These are phyloP conservation scores for Manis crassicaudata DNA, from an alignment of 2,797 vertebrate species.

Conservation along the genomic window DNA sequence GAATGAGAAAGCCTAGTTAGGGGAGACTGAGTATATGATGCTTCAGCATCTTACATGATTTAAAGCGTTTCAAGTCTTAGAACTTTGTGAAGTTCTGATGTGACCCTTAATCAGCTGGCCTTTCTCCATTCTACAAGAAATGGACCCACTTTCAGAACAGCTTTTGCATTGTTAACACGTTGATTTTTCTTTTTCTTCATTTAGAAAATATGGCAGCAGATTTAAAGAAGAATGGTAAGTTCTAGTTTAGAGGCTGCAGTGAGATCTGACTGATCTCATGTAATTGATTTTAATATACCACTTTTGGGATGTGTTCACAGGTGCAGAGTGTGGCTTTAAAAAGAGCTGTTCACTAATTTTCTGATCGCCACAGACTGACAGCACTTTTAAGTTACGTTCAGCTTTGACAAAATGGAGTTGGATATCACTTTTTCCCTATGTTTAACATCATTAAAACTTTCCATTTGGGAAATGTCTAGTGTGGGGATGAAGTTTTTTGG, in stretches of 20 bases:
- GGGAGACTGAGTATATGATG: neutral
- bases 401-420: constrained; percentile 12
- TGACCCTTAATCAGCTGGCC: neutral
- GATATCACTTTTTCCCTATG: neutral
- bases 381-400: neutral
- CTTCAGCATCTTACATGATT: neutral
- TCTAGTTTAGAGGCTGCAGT: neutral
- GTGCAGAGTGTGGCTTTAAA: neutral
- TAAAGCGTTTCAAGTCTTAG: constrained; percentile 31
- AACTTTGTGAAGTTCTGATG: constrained; percentile 13
- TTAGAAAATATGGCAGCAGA: neutral
- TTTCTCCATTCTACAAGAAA: neutral
- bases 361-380: neutral
- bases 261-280: neutral
- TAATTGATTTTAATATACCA: constrained; percentile 4
- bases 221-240: neutral
- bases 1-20: neutral
- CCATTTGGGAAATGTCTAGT: neutral
- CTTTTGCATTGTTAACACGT: neutral
- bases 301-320: neutral
- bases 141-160: constrained; percentile 9
- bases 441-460: neutral
- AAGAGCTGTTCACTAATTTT: neutral
- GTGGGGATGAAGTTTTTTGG: neutral
- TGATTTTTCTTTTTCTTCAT: constrained; percentile 26